phyloP scores from a whole-genome alignment of 2,797 vertebrate species.

The Neosilurus mollespiculum region DNA sequence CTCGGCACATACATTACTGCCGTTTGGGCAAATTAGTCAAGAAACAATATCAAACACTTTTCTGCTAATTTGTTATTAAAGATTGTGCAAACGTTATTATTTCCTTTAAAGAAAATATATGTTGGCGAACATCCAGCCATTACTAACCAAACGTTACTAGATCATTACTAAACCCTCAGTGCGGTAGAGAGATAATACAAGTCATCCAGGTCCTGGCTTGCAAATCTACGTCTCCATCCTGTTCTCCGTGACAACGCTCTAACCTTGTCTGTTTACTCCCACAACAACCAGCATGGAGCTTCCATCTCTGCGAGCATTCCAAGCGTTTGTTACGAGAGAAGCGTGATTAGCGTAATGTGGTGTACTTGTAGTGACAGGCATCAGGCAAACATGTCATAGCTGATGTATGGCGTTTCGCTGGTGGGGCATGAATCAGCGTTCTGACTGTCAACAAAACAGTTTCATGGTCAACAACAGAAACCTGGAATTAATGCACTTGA shows the following conservation, averaged over 20 bases:
- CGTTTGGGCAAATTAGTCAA: neutral
- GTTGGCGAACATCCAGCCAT: neutral
- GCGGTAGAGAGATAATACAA: neutral
- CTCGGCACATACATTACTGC: neutral
- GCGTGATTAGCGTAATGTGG: constrained; percentile 38
- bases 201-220: constrained; percentile 10
- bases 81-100: neutral
- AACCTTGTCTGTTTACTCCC: constrained; percentile 35
- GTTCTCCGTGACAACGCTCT: constrained; percentile 33
- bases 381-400: constrained; percentile 45
- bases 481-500: constrained; percentile 5
- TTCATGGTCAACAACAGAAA: constrained; percentile 17
- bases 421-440: constrained; percentile 44
- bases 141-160: too few species aligned
- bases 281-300: constrained; percentile 33
- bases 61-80: neutral
- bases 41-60: neutral
- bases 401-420: constrained; percentile 41
- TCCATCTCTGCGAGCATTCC: constrained; percentile 30
- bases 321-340: constrained; percentile 37
- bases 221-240: neutral
- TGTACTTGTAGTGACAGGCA: constrained; percentile 47
- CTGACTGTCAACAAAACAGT: constrained; percentile 37
- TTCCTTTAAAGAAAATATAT: neutral
- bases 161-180: neutral